A percentile compares a stretch with the other conserved stretches of the same genome.
These are phyloP conservation scores for Chinchilla lanigera DNA, from an alignment of 2,113 vertebrate genomes.

Conservation along the genomic window DNA sequence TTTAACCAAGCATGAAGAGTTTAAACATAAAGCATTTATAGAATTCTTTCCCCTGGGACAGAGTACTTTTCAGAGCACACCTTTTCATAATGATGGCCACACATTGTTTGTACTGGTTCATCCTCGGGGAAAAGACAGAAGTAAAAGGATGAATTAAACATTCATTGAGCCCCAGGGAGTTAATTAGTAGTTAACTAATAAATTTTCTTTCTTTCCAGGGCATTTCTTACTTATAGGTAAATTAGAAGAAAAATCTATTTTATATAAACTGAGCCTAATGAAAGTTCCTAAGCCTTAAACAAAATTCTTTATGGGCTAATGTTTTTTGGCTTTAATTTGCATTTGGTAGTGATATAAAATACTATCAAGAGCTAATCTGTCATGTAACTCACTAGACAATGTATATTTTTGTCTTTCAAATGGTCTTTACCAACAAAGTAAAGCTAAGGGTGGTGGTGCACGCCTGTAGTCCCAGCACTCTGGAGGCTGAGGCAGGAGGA, in stretches of 20 bases:
- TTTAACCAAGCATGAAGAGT: slow-evolving; percentile 37
- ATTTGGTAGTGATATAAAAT: slow-evolving; percentile 1
- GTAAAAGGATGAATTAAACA: slow-evolving; percentile 29
- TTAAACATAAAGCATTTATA: slow-evolving; percentile 57
- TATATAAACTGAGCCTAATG: neutral
- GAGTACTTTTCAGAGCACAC: neutral
- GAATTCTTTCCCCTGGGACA: neutral
- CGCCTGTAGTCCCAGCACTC: neutral
- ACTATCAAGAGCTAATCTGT: neutral
- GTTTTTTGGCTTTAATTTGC: slow-evolving; percentile 22
- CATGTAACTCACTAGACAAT: neutral
- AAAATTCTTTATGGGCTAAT: neutral
- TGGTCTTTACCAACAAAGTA: slow-evolving; percentile 7
- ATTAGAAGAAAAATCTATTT: neutral
- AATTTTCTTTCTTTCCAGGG: slow-evolving; percentile 49
- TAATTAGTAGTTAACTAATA: slow-evolving; percentile 47
- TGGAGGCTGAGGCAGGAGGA: neutral
- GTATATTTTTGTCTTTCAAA: slow-evolving; percentile 31
- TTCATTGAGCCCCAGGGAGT: neutral
- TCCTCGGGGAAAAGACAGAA: neutral
- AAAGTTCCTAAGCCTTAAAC: slow-evolving; percentile 4
- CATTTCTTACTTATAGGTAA: slow-evolving; percentile 43
- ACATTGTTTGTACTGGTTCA: neutral
- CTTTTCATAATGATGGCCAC: slow-evolving; percentile 27
- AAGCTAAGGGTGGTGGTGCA: neutral